Evolutionary conservation across 2,797 vertebrate species (phyloP).

Genomic region (Oceanodroma leucorhoa): DNA sequence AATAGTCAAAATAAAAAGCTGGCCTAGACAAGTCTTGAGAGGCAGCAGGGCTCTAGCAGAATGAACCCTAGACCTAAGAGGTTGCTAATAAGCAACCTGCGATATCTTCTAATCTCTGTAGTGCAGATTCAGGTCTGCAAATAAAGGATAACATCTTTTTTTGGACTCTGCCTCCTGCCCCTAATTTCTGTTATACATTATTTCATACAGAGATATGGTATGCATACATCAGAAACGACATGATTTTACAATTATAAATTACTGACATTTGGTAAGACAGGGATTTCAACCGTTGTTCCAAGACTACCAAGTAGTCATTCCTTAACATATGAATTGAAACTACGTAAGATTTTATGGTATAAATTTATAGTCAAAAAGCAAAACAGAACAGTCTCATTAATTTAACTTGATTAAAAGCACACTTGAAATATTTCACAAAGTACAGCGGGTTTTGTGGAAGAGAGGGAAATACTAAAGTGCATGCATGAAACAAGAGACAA

Average conservation of each 20-base stretch:
- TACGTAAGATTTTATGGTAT: not conserved
- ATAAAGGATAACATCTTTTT: conserved; percentile 6
- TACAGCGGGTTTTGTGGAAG: not conserved
- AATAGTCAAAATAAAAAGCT: conserved; percentile 42
- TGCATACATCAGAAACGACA: conserved; percentile 12
- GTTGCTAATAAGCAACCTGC: not conserved
- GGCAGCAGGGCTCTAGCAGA: not conserved
- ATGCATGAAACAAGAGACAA: not conserved
- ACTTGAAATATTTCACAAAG: not conserved
- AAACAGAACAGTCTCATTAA: not conserved
- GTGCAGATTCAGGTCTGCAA: not conserved
- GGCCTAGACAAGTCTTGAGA: conserved; percentile 53
- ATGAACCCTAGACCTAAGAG: not conserved
- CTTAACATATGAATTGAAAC: not conserved
- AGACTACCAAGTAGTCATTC: not conserved
- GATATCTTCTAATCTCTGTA: not conserved
- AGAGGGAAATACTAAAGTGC: not conserved
- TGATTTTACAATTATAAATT: not conserved
- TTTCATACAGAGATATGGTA: conserved; percentile 6
- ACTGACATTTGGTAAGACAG: not conserved
- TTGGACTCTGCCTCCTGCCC: not conserved
- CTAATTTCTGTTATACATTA: conserved; percentile 25
- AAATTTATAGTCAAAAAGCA: not conserved
- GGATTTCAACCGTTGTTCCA: not conserved
- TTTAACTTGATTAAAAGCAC: not conserved